phyloP scores from a whole-genome alignment of 2,797 vertebrate genomes.

The Champsocephalus esox region DNA sequence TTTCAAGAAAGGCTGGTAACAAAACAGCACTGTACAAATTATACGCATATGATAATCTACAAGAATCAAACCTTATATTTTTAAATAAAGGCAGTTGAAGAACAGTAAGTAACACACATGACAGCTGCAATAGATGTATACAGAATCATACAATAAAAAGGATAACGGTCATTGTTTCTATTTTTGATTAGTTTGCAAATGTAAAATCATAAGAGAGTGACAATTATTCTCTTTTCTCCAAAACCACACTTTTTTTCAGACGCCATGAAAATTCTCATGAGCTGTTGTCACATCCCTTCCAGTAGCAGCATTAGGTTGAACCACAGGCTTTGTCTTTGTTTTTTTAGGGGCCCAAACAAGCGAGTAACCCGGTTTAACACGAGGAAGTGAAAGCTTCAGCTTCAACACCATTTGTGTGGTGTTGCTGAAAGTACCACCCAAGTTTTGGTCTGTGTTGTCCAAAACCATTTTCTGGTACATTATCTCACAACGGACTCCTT shows the following conservation, averaged over 20 bases:
- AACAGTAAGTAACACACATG: not conserved
- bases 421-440: slow-evolving; percentile 36
- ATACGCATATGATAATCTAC: not conserved
- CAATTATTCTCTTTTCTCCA: not conserved
- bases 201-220: slow-evolving; percentile 18
- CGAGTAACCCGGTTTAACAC: slow-evolving; percentile 71
- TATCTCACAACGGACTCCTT: slow-evolving; percentile 81
- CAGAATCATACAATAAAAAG: not conserved
- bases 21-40: not conserved
- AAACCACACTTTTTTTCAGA: no score
- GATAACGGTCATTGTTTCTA: slow-evolving; percentile 3
- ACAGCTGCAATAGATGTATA: not conserved
- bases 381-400: slow-evolving; percentile 80
- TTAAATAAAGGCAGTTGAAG: not conserved
- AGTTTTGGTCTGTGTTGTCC: slow-evolving; percentile 66
- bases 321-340: slow-evolving; percentile 1
- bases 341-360: slow-evolving; percentile 65
- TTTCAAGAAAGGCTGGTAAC: not conserved
- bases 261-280: not conserved
- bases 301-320: not conserved
- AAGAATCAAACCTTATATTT: not conserved
- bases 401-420: slow-evolving; percentile 66
- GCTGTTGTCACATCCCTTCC: not conserved
- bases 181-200: slow-evolving; percentile 9
- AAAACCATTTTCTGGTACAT: slow-evolving; percentile 81